These are phyloP conservation scores for Silurus meridionalis DNA, from an alignment of 2,113 vertebrate genomes.

Conservation along the genomic window DNA sequence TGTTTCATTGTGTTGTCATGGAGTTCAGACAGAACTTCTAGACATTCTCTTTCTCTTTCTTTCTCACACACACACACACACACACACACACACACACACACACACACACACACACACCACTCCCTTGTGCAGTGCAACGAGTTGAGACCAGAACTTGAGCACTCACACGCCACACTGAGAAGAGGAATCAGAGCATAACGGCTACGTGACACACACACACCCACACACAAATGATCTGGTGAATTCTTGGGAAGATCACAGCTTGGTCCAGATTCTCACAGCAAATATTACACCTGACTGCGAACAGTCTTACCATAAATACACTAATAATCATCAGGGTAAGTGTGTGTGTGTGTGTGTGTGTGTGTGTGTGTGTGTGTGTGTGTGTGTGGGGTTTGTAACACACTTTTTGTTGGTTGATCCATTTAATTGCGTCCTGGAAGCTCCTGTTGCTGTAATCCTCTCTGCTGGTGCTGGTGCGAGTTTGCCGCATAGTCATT, in stretches of 20 bases:
- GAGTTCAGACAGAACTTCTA: neutral
- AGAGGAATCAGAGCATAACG: neutral
- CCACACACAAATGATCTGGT: neutral
- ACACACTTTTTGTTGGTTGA: constrained; percentile 88
- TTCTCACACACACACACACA: neutral
- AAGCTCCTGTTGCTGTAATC: constrained; percentile 72
- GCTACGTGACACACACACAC: neutral
- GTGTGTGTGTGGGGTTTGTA: neutral
- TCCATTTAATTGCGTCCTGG: constrained; percentile 84
- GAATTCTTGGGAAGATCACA: neutral
- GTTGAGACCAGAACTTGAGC: neutral
- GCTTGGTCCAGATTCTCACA: neutral
- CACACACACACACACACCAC: neutral
- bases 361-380: neutral
- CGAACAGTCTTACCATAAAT: neutral
- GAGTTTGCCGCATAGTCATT: constrained; percentile 48
- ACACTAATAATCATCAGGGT: neutral
- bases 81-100: constrained; percentile 4
- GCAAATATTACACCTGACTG: neutral
- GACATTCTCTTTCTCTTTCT: neutral
- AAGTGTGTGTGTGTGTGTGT: neutral
- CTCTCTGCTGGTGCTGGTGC: constrained; percentile 76
- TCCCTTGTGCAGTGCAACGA: neutral
- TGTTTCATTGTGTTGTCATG: constrained; percentile 40
- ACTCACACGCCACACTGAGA: neutral